Evolutionary conservation across 2,888 invertebrate genomes (phyloP).

Genomic region (Microctonus aethiopoides): DNA sequence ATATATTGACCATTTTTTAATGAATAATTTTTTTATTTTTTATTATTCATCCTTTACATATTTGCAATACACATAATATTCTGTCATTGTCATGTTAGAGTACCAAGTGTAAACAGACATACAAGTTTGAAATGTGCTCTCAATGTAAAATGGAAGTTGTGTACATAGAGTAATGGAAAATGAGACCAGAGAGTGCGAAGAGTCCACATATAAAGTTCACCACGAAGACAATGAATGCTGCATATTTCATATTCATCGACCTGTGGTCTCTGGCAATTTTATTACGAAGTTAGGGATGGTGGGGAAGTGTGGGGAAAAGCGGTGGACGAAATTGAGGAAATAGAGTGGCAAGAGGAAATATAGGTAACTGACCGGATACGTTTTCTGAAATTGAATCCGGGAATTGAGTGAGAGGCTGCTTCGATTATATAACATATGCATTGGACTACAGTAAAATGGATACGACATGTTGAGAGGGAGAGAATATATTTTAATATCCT

Average conservation of each 20-base stretch:
- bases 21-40: neutral
- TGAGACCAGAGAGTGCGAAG: neutral
- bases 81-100: no score
- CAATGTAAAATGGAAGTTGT: slow-evolving; percentile 13
- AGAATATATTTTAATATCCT: no score
- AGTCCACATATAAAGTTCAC: slow-evolving; percentile 38
- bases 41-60: neutral
- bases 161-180: neutral
- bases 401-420: slow-evolving; percentile 53
- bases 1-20: no score
- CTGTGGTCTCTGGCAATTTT: slow-evolving; percentile 37
- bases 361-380: slow-evolving; percentile 42
- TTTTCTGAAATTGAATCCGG: slow-evolving; percentile 60
- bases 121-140: neutral
- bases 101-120: neutral
- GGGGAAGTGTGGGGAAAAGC: neutral
- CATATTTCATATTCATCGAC: slow-evolving; percentile 59
- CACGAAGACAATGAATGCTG: slow-evolving; percentile 49
- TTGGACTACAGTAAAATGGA: slow-evolving; percentile 43
- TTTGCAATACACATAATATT: no score
- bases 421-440: slow-evolving; percentile 57
- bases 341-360: neutral
- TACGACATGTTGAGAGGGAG: no score
- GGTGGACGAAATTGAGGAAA: neutral
- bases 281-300: neutral